Percentiles rank a stretch among this genome's conserved stretches.
Conservation (phyloP, 2,888 invertebrate genomes). For the Neoscelio sp. region DNA sequence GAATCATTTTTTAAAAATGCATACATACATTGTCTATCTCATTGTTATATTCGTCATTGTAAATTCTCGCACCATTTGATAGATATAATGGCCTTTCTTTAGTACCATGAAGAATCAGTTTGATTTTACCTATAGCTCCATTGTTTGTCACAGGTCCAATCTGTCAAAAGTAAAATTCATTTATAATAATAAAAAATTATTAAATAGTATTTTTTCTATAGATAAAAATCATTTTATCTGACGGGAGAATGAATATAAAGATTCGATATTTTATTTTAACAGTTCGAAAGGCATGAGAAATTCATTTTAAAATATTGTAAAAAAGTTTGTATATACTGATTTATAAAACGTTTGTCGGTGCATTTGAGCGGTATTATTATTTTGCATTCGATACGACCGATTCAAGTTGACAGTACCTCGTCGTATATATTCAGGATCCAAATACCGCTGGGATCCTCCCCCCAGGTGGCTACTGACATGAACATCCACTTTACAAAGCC, state of each 20-base stretch:
- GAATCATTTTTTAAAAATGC: too few relatives aligned
- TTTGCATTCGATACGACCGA: neutral
- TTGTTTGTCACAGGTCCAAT: slow-evolving; percentile 83
- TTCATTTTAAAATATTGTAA: too few relatives aligned
- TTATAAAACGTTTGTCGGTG: neutral
- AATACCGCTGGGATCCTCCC: slow-evolving; percentile 89
- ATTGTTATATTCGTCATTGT: too few relatives aligned
- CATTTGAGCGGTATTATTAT: too few relatives aligned
- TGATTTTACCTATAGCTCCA: slow-evolving; percentile 86
- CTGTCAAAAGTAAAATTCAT: slow-evolving; percentile 71
- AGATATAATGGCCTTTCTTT: too few relatives aligned
- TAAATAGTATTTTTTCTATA: slow-evolving; percentile 6
- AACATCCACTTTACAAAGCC: slow-evolving; percentile 94
- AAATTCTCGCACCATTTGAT: too few relatives aligned
- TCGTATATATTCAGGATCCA: slow-evolving; percentile 86
- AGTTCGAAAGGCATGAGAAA: too few relatives aligned
- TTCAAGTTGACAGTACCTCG: slow-evolving; percentile 76
- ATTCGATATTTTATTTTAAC: too few relatives aligned
- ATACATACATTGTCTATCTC: too few relatives aligned
- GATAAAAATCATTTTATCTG: neutral
- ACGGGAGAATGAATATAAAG: too few relatives aligned
- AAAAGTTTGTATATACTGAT: too few relatives aligned
- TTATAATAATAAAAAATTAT: too few relatives aligned
- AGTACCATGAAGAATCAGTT: slow-evolving; percentile 88
- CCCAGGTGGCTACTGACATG: slow-evolving; percentile 96